A percentile compares a stretch with the other conserved stretches of the same genome.
These are phyloP conservation scores for Capromys pilorides DNA, from an alignment of 2,797 vertebrate species.

Conservation along the genomic window DNA sequence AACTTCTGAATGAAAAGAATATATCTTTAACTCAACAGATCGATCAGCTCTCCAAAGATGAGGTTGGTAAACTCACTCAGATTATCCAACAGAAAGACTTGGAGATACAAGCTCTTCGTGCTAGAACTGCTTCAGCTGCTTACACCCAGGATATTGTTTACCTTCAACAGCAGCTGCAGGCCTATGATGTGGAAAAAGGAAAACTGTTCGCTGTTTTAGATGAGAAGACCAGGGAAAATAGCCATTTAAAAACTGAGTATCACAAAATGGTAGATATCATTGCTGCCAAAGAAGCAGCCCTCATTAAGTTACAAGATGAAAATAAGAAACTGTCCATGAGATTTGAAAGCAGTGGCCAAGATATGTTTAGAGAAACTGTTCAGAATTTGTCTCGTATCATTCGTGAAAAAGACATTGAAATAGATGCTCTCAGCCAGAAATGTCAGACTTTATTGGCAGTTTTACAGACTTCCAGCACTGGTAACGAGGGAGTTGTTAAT, in stretches of 20 bases:
- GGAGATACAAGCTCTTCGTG: slow-evolving; percentile 95
- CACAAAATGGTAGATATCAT: slow-evolving; percentile 96
- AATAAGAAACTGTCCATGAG: slow-evolving; percentile 91
- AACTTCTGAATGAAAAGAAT: slow-evolving; percentile 96
- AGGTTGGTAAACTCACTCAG: slow-evolving; percentile 94
- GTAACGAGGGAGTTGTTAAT: slow-evolving; percentile 89
- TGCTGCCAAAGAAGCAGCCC: slow-evolving; percentile 93
- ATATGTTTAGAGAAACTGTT: slow-evolving; percentile 98
- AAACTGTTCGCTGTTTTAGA: slow-evolving; percentile 94
- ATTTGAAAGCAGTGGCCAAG: slow-evolving; percentile 93
- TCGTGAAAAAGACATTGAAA: slow-evolving; percentile 98
- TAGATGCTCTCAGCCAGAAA: slow-evolving; percentile 97
- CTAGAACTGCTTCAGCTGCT: slow-evolving; percentile 88
- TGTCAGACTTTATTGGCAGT: slow-evolving; percentile 96
- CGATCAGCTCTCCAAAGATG: slow-evolving; percentile 94
- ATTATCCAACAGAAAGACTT: slow-evolving; percentile 96
- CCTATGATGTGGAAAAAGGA: slow-evolving; percentile 93
- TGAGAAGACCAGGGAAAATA: slow-evolving; percentile 97
- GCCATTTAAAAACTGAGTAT: slow-evolving; percentile 95
- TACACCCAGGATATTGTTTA: slow-evolving; percentile 91
- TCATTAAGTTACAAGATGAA: slow-evolving; percentile 95
- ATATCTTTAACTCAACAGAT: slow-evolving; percentile 92
- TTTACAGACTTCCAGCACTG: slow-evolving; percentile 89
- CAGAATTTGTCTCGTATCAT: slow-evolving; percentile 99
- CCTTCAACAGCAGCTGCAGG: slow-evolving; percentile 96